phyloP scores from a whole-genome alignment of 2,888 invertebrate genomes.

The Linnaemya vulpina region DNA sequence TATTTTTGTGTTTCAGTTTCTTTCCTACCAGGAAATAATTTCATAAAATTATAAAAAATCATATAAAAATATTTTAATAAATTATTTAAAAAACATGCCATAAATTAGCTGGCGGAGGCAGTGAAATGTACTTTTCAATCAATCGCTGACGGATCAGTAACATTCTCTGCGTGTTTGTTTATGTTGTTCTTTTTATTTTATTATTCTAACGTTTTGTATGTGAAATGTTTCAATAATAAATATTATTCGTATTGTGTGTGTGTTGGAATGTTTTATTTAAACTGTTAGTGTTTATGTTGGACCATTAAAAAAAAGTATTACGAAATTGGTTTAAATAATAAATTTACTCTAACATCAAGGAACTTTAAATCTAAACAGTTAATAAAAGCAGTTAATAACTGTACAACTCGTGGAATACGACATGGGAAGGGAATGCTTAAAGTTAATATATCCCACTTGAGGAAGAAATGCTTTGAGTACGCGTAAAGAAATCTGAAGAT shows the following conservation, averaged over 20 bases:
- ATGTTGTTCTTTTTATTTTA: too few species aligned
- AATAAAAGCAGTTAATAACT: background rate
- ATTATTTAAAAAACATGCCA: conserved; percentile 20
- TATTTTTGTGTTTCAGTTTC: conserved; percentile 18
- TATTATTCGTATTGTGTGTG: background rate
- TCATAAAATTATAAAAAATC: conserved; percentile 4
- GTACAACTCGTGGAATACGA: too few species aligned
- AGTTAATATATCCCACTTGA: too few species aligned
- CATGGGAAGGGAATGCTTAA: too few species aligned
- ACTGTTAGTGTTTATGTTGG: too few species aligned
- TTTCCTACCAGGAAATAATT: conserved; percentile 47
- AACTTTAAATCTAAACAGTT: background rate
- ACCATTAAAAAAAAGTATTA: too few species aligned
- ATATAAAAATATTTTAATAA: conserved; percentile 50
- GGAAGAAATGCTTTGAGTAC: too few species aligned
- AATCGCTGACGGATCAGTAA: conserved; percentile 1
- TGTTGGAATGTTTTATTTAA: too few species aligned
- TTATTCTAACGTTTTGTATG: background rate
- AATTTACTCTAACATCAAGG: background rate
- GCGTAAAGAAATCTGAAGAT: too few species aligned
- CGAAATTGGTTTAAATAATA: background rate
- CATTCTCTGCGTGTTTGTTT: background rate
- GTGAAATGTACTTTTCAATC: background rate
- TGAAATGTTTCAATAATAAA: background rate
- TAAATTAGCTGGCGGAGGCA: background rate